Evolutionary conservation across 2,888 invertebrate species (phyloP).

Genomic region (Ophraella communa): DNA sequence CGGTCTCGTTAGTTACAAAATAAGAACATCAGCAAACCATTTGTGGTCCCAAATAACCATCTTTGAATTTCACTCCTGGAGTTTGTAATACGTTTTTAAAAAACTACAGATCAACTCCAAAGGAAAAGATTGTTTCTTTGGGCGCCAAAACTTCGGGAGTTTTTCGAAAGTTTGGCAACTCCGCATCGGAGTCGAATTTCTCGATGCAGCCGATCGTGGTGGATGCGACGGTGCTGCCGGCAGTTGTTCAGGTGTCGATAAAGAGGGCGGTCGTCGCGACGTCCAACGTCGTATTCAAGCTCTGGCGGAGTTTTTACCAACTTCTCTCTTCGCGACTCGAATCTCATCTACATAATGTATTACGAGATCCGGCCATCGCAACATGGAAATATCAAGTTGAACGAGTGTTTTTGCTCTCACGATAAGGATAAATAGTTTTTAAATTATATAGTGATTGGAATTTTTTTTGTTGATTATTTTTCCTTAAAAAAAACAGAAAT

Average conservation of each 20-base stretch:
- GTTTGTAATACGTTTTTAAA: too few species aligned
- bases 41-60: too few species aligned
- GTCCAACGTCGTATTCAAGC: constrained; percentile 18
- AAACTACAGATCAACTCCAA: neutral
- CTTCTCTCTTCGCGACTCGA: constrained; percentile 12
- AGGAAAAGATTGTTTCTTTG: neutral
- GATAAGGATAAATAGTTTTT: neutral
- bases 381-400: constrained; percentile 2
- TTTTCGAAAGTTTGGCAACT: neutral
- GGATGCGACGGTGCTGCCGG: constrained; percentile 35
- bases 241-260: constrained; percentile 41
- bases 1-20: too few species aligned
- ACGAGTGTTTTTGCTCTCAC: constrained; percentile 5
- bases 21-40: too few species aligned
- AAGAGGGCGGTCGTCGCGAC: constrained; percentile 34
- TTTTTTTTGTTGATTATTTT: too few species aligned
- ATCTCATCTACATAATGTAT: constrained; percentile 26
- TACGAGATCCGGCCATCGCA: constrained; percentile 9
- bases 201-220: constrained; percentile 25
- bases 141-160: neutral
- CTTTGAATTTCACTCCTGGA: too few species aligned
- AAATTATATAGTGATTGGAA: constrained; percentile 3
- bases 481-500: too few species aligned
- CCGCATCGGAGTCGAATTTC: constrained; percentile 18
- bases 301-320: constrained; percentile 19